Base-by-base conservation (phyloP, 2,113 vertebrate species). In the Columba janthina region DNA sequence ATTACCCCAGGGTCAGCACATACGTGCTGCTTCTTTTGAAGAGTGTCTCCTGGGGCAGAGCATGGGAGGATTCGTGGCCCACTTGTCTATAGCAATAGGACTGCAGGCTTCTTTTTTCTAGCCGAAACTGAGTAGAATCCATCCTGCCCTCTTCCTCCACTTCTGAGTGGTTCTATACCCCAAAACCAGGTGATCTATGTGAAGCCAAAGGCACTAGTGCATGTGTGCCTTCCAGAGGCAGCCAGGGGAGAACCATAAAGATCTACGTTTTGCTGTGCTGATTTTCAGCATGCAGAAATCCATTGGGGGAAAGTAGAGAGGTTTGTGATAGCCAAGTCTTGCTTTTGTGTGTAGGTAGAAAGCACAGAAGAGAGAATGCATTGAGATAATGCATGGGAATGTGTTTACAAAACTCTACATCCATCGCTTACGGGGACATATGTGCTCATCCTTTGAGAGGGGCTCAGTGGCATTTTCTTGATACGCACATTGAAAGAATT, bases 111-210 rank as follows among this genome's bases (percentile, higher is more conserved):
- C 57, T 28, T 28, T 57, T 72, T 66, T 51, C 42, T 42, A 58
- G 20, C 9, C 58, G 28, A 32, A 38, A 85, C 26, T 6, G 3
- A 51, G 34, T 34, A n/a, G 17, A 60, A 36, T 56, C 15, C 32
- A 0, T 87, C n/a, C 9, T 34, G 8, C 38, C 32, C 16, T 25
- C 26, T 40, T 48, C 8, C 11, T 2, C 25, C 2, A 1, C 5
- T 65, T 89, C 34, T 31, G 58, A 24, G 44, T 36, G 29, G 22
- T 53, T 78, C 21, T 48, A 14, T 61, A 14, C 28, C 28, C 28
- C 32, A 25, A 69, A 38, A 3, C 11, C 31, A 8, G 20, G 32
- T 42, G 32, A 8, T 42, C 20, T 5, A 7, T 17, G 15, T 42
- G 70, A 67, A 53, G 40, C 14, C 29, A 6, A 1, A 21, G 36